phyloP scores from a whole-genome alignment of 2,888 invertebrate genomes.

The Bellardia bayeri region DNA sequence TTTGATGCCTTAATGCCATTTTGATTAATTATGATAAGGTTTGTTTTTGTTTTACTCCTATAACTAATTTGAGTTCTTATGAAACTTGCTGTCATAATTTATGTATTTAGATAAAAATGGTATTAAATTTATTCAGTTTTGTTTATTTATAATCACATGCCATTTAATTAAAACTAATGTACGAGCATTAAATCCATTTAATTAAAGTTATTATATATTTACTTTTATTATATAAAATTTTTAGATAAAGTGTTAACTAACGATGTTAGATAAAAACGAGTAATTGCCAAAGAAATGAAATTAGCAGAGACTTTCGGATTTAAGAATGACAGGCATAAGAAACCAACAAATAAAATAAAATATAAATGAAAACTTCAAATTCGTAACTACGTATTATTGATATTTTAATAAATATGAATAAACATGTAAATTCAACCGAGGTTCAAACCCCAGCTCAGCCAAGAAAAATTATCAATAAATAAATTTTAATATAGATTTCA shows the following conservation, averaged over 20 bases:
- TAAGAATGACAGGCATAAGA: too few species aligned
- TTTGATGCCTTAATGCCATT: slow-evolving; percentile 26
- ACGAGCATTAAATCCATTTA: slow-evolving; percentile 41
- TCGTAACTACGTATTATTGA: too few species aligned
- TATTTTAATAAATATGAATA: too few species aligned
- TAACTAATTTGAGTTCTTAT: not conserved
- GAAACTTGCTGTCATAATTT: slow-evolving; percentile 49
- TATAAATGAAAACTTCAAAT: too few species aligned
- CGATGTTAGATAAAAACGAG: not conserved
- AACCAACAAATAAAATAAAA: too few species aligned
- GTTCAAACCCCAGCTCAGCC: too few species aligned
- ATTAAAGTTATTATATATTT: slow-evolving; percentile 35
- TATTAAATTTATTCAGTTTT: slow-evolving; percentile 28
- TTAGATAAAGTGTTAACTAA: not conserved
- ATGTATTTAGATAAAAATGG: slow-evolving; percentile 40
- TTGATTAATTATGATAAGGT: slow-evolving; percentile 45
- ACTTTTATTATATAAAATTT: not conserved
- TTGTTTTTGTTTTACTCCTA: not conserved
- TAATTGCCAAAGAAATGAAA: not conserved
- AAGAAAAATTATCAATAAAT: too few species aligned
- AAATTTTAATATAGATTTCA: too few species aligned
- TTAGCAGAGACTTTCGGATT: not conserved
- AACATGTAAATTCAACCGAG: too few species aligned
- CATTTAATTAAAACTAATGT: slow-evolving; percentile 6
- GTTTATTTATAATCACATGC: slow-evolving; percentile 51